These are phyloP conservation scores for Falco rusticolus DNA, from an alignment of 2,797 vertebrate genomes.

Conservation along the genomic window DNA sequence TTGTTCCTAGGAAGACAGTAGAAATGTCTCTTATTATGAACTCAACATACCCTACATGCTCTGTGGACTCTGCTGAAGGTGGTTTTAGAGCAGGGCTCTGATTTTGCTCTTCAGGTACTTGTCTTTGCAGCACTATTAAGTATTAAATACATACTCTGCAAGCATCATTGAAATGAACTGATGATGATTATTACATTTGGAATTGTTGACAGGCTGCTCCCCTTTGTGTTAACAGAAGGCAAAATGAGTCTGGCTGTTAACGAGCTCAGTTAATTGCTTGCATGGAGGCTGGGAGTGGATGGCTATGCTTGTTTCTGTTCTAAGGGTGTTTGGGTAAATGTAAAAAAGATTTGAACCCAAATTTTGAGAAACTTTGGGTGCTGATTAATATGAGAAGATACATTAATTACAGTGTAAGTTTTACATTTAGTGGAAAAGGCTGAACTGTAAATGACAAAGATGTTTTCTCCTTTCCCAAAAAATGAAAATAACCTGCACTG, in stretches of 20 bases:
- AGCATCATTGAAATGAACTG: neutral
- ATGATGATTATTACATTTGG: constrained; percentile 15
- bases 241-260: constrained; percentile 17
- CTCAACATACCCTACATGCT: neutral
- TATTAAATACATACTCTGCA: neutral
- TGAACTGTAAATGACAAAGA: neutral
- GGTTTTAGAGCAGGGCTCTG: neutral
- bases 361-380: neutral
- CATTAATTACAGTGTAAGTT: neutral
- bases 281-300: neutral
- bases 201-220: constrained; percentile 44
- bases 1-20: neutral
- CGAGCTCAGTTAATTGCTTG: neutral
- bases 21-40: neutral
- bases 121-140: neutral
- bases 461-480: neutral
- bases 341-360: neutral
- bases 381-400: neutral
- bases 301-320: neutral
- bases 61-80: neutral
- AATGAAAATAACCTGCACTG: neutral
- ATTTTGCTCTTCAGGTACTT: neutral
- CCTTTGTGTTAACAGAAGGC: constrained; percentile 37
- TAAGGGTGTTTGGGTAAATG: neutral
- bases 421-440: neutral